A percentile compares a stretch with the other conserved stretches of the same genome.
Evolutionary conservation across 92 coral and sea anemone species (phyloP).

Genomic region (Diadumene lineata): DNA sequence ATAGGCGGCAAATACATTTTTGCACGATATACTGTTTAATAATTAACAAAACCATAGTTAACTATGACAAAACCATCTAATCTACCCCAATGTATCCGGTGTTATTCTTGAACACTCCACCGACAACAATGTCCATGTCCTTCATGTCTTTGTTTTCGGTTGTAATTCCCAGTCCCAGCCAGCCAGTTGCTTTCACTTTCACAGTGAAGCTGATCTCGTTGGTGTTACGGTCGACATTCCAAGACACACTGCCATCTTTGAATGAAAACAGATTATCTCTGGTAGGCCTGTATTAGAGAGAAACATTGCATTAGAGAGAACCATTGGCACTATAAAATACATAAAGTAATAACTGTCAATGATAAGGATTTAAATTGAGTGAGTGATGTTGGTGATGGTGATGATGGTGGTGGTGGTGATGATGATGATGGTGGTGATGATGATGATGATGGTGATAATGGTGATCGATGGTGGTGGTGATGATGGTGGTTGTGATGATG

Average conservation of each 20-base stretch:
- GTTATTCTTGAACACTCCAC: background rate
- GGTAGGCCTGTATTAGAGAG: too few relatives aligned
- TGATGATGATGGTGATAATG: background rate
- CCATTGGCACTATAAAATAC: too few relatives aligned
- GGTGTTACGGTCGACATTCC: slow-evolving; percentile 1
- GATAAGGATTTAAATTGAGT: too few relatives aligned
- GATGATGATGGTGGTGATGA: background rate
- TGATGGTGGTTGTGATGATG: background rate
- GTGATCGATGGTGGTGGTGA: background rate
- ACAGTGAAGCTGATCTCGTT: background rate
- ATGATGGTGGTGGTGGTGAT: too few relatives aligned
- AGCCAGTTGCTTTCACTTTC: slow-evolving; percentile 5
- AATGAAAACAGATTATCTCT: too few relatives aligned
- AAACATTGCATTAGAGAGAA: too few relatives aligned
- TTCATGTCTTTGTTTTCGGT: background rate
- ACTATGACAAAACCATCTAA: too few relatives aligned
- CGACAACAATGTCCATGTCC: slow-evolving; percentile 22
- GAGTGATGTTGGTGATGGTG: too few relatives aligned
- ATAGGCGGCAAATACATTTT: too few relatives aligned
- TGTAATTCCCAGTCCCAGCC: slow-evolving; percentile 17
- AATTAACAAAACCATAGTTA: too few relatives aligned
- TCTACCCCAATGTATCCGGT: slow-evolving; percentile 10
- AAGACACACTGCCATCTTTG: slow-evolving; percentile 8
- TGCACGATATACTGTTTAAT: too few relatives aligned
- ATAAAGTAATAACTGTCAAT: too few relatives aligned